Conservation (phyloP, 2,113 vertebrate species). For the Falcunculus frontatus region DNA sequence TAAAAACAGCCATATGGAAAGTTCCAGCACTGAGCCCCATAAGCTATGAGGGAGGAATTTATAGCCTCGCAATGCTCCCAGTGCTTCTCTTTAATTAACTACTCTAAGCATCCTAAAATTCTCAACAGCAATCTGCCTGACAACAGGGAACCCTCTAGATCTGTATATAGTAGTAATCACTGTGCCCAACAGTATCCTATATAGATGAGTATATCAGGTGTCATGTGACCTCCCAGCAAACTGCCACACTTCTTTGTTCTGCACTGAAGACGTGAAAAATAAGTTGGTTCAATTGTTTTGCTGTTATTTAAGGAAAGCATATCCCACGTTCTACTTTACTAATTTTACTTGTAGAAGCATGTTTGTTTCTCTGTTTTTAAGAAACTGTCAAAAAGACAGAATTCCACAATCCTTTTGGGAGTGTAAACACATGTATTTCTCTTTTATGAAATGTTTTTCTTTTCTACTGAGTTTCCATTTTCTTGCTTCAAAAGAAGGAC, state of each 20-base stretch:
- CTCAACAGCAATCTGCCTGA: constrained; percentile 54
- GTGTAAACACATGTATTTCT: neutral
- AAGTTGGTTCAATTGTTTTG: neutral
- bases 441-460: neutral
- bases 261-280: neutral
- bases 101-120: constrained; percentile 55
- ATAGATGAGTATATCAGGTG: neutral
- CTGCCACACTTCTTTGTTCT: neutral
- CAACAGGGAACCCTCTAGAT: constrained; percentile 40
- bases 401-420: neutral
- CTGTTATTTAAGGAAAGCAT: neutral
- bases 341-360: neutral
- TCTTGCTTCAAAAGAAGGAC: neutral
- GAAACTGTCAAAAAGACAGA: neutral
- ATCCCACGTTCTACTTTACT: neutral
- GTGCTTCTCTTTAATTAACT: constrained; percentile 62
- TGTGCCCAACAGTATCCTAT: neutral
- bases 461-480: neutral
- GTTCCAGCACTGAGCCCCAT: constrained; percentile 40
- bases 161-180: constrained; percentile 19
- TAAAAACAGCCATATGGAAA: constrained; percentile 63
- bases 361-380: neutral
- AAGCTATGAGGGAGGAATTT: constrained; percentile 58
- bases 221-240: neutral
- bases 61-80: constrained; percentile 26